Conservation (phyloP, 2,113 vertebrate genomes). For the Rattus rattus region DNA sequence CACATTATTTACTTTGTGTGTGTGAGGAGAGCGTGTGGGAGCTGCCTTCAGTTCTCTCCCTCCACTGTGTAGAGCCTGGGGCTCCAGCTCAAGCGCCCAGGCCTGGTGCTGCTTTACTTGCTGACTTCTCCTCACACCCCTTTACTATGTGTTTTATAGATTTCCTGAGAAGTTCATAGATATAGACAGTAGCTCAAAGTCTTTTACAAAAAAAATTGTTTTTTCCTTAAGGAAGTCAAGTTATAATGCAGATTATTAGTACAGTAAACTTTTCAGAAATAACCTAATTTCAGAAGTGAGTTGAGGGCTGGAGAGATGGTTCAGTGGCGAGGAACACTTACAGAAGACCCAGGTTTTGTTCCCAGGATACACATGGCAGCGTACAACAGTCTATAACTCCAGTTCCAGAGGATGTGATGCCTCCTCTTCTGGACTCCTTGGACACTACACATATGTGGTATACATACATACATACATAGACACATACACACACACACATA, state of each 20-base stretch:
- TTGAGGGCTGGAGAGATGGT: background rate
- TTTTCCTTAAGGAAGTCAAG: background rate
- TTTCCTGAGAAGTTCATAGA: background rate
- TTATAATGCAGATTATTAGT: slow-evolving; percentile 39
- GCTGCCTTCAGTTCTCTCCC: background rate
- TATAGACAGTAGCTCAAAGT: background rate
- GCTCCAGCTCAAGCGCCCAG: background rate
- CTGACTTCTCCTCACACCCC: background rate
- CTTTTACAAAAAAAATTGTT: background rate
- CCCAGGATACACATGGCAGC: background rate
- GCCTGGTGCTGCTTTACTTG: too few species aligned
- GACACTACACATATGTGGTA: background rate
- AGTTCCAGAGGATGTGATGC: background rate
- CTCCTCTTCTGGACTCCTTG: background rate
- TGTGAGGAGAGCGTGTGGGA: background rate
- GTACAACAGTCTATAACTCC: background rate
- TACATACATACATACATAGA: too few species aligned
- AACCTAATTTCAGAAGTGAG: background rate
- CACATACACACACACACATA: background rate
- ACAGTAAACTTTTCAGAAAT: slow-evolving; percentile 40
- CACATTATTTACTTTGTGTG: background rate
- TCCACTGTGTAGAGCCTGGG: background rate
- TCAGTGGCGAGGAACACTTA: background rate
- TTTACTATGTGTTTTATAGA: background rate
- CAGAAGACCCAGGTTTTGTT: background rate